These are phyloP conservation scores for Drosophila cardini DNA, from an alignment of 1,140 invertebrate species.

Conservation along the genomic window DNA sequence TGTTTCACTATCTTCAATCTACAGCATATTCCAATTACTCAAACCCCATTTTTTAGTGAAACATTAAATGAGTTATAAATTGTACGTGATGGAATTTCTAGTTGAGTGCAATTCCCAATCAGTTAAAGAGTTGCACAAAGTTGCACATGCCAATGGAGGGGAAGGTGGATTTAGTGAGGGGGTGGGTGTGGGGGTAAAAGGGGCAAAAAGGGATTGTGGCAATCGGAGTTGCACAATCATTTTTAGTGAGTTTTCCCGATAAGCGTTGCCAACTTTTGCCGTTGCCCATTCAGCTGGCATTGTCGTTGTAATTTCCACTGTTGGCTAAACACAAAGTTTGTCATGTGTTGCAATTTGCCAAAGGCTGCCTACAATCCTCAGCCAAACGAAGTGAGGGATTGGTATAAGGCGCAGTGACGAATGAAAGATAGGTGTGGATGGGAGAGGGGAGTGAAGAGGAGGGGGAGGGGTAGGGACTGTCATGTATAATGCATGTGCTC, in stretches of 20 bases:
- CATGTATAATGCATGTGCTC: constrained; percentile 72
- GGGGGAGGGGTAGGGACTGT: background rate
- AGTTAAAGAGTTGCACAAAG: constrained; percentile 23
- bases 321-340: constrained; percentile 76
- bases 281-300: background rate
- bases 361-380: constrained; percentile 38
- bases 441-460: background rate
- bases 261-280: constrained; percentile 33
- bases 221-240: constrained; percentile 44
- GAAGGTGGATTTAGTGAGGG: background rate
- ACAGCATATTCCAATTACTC: constrained; percentile 23
- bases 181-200: no score
- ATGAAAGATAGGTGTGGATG: no score
- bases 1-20: constrained; percentile 4
- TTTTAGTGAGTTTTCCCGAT: constrained; percentile 40
- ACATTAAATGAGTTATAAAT: constrained; percentile 29
- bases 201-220: constrained; percentile 16
- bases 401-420: background rate
- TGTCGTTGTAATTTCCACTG: constrained; percentile 63
- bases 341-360: constrained; percentile 60
- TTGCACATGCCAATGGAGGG: background rate
- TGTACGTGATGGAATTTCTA: constrained; percentile 19
- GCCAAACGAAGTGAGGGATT: background rate
- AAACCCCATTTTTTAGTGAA: background rate
- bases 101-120: constrained; percentile 17